Base-by-base conservation (phyloP, 23 tunicate genomes). In the Ascidia mentula region DNA sequence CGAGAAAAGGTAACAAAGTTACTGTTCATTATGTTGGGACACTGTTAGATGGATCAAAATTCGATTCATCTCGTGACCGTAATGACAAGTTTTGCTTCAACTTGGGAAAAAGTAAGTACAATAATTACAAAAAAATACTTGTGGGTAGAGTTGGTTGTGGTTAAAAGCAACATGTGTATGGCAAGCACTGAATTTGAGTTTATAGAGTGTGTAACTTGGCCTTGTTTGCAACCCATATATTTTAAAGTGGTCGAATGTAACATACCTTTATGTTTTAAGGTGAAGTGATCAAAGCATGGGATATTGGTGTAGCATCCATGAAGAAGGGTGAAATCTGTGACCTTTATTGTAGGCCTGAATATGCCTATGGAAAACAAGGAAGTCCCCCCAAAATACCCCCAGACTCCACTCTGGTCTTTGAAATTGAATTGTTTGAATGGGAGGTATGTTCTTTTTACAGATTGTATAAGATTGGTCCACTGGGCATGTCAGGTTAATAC, bases 231-330 rank as follows among this genome's bases (percentile, higher is more conserved):
- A n/a, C n/a, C n/a, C n/a, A n/a, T n/a, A n/a, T n/a, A n/a, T n/a
- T n/a, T 53, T 53, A 9, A 20, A 20, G 7, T 53, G 30, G 39
- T 71, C 32, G 38, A 18, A 22, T 71, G 13, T 20, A 17, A 34
- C 3, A 28, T 34, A 18, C 34, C 18, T 71, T 34, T 35, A 26
- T 30, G 79, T 0, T 15, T 15, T 20, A 79, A 91, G 97, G 96
- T 59, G 98, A 96, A 70, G 99, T 96, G 33, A 90, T 96, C 37
- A 90, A 90, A 72, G 99, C 84, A 15, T 96, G 96, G 96, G 99
- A 96, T 69, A 40, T 86, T 1, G 85, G 96, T 38, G 96, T 96
- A 1, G 91, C 89, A 7, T 86, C 99, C 35, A 96, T 96, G 99
- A 83, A 72, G 28, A 79, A 77, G 37, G 99, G 99, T 6, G 99